A percentile compares a stretch with the other conserved stretches of the same genome.
Conservation (phyloP, 2,113 vertebrate genomes). For the Pituophis catenifer region DNA sequence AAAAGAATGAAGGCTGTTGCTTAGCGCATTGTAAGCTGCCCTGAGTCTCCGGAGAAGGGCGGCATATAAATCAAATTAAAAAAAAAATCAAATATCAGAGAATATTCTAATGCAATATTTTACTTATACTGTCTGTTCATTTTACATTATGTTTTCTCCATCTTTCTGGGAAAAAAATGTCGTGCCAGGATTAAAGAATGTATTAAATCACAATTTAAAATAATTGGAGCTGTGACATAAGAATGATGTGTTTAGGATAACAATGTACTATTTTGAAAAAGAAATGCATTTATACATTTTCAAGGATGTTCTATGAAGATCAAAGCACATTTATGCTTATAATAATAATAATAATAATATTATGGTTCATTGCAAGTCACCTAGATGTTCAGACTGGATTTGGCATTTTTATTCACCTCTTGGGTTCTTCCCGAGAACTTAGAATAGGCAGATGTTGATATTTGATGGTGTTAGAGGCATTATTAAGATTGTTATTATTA, state of each 20-base stretch:
- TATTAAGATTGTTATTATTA: no score
- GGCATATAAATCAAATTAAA: no score
- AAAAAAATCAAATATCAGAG: background rate
- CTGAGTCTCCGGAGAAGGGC: no score
- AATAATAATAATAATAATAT: no score
- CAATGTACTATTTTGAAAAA: background rate
- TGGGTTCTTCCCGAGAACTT: no score
- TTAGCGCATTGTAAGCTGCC: no score
- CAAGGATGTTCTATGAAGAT: background rate
- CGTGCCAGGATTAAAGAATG: background rate
- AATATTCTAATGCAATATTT: background rate
- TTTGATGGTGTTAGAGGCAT: no score
- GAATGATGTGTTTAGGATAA: background rate
- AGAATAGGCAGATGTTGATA: no score
- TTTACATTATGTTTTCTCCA: background rate
- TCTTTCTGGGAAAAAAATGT: background rate
- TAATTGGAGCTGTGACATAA: background rate
- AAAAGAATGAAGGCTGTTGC: no score
- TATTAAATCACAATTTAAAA: accelerated
- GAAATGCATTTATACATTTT: background rate
- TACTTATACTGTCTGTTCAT: accelerated
- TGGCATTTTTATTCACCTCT: no score
- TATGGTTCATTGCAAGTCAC: background rate
- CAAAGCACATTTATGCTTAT: background rate
- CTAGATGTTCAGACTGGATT: no score